Base-by-base conservation (phyloP, 2,113 vertebrate genomes). In the Laterallus jamaicensis region DNA sequence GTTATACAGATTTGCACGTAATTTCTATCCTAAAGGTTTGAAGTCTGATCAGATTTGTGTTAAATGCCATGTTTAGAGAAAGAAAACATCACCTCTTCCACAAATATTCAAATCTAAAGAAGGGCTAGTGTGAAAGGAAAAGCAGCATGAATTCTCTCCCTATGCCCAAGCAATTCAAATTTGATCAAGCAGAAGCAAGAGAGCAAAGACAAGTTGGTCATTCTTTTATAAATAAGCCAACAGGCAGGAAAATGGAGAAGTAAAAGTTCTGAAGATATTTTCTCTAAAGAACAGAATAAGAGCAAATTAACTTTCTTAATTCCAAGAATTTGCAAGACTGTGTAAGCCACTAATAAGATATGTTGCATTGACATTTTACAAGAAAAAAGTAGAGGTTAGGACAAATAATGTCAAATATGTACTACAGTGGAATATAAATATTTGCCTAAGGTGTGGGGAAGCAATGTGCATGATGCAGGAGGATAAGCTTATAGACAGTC, bases 361-460 rank as follows among this genome's bases (percentile, higher is more conserved):
- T 4, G 29, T 40, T 89, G 8, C 3, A 4, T 7, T 89, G 62
- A 77, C 7, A 63, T 88, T 91, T 86, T 88, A 59, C 24, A 81
- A 54, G 24, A 84, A 78, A 80, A 87, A 90, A 56, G 24, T 44
- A 67, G 88, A 78, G 9, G 22, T 69, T 96, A 83, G 5, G 6
- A 67, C 28, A 56, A 93, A 67, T 39, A 92, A 86, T 82, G 47
- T 42, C 86, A 95, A 91, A 66, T 94, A 92, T 24, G n/a, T 89
- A n/a, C 74, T 78, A 70, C 12, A 89, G 50, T 60, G 17, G 21
- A 88, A 63, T 67, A 92, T 58, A 93, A 92, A 94, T 89, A 91
- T 94, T 95, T 96, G 64, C 19, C 49, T 47, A 91, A 89, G 91
- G 54, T 83, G 70, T 62, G 49, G 52, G 54, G 28, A 93, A 90